A percentile compares a stretch with the other conserved stretches of the same genome.
Evolutionary conservation across 1,140 invertebrate genomes (phyloP).

Genomic region (Halesus radiatus): DNA sequence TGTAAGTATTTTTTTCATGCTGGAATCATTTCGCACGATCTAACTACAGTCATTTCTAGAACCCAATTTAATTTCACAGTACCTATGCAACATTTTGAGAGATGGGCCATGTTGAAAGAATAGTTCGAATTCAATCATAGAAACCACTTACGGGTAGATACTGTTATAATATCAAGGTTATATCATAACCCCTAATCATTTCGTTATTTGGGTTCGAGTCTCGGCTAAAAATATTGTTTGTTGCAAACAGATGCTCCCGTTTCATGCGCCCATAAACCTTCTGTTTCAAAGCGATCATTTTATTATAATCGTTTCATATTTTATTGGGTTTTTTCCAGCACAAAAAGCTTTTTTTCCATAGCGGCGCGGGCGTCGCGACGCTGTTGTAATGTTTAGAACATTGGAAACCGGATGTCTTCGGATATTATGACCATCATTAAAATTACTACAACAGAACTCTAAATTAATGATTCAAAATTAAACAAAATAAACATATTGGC

Average conservation of each 20-base stretch:
- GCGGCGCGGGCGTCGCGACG: neutral
- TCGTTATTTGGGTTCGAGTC: slow-evolving; percentile 38
- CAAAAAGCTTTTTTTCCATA: slow-evolving; percentile 48
- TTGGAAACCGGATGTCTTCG: slow-evolving; percentile 13
- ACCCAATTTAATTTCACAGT: too few species aligned
- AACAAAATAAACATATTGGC: neutral
- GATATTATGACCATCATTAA: slow-evolving; percentile 1
- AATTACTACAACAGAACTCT: neutral
- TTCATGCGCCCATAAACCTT: slow-evolving; percentile 47
- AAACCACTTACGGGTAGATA: neutral
- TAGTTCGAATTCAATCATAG: neutral
- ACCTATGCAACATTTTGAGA: too few species aligned
- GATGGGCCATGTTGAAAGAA: neutral
- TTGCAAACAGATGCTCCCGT: slow-evolving; percentile 36
- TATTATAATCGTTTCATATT: slow-evolving; percentile 47
- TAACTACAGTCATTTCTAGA: too few species aligned
- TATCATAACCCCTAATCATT: neutral
- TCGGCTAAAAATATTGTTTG: slow-evolving; percentile 47
- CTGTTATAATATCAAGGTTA: neutral
- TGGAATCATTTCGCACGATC: too few species aligned
- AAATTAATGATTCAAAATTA: neutral
- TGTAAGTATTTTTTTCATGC: too few species aligned
- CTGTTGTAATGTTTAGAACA: slow-evolving; percentile 45
- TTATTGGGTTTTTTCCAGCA: slow-evolving; percentile 47
- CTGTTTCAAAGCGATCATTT: slow-evolving; percentile 49